These are phyloP conservation scores for Halictus quadricinctus DNA, from an alignment of 2,888 invertebrate species.

Conservation along the genomic window DNA sequence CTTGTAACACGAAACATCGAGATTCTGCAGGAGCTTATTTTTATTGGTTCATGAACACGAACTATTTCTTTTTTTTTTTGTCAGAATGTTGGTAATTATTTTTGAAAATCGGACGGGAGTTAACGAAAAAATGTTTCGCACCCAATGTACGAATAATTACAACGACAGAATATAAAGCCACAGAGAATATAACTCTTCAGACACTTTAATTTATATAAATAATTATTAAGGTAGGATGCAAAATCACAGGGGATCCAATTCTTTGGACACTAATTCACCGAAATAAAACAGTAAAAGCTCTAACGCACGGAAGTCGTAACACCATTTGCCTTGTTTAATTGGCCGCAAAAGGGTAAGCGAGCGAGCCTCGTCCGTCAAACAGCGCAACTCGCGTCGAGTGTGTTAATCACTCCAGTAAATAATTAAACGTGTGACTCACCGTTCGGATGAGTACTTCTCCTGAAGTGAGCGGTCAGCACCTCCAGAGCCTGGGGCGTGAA, in stretches of 20 bases:
- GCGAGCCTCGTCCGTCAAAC: neutral
- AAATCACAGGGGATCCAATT: neutral
- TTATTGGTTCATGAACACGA: too few species aligned
- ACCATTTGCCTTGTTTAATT: neutral
- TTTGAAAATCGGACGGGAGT: too few species aligned
- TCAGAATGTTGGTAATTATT: too few species aligned
- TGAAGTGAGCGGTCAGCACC: slow-evolving; percentile 96
- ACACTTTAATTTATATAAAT: neutral
- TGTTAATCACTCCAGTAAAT: neutral
- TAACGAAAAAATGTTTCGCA: too few species aligned
- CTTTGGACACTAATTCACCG: neutral
- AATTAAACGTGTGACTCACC: slow-evolving; percentile 84
- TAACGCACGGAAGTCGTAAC: neutral
- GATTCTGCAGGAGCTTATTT: too few species aligned
- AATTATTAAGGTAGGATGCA: neutral
- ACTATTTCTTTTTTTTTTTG: too few species aligned
- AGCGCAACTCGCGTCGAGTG: neutral
- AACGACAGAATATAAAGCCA: neutral
- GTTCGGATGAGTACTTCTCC: slow-evolving; percentile 98
- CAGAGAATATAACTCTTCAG: neutral
- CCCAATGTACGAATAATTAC: too few species aligned
- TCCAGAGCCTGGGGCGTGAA: slow-evolving; percentile 98
- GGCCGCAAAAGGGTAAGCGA: slow-evolving; percentile 1
- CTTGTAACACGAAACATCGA: too few species aligned
- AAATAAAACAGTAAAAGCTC: neutral